Evolutionary conservation across 2,888 invertebrate genomes (phyloP).

Genomic region (Hypsopygia costalis): DNA sequence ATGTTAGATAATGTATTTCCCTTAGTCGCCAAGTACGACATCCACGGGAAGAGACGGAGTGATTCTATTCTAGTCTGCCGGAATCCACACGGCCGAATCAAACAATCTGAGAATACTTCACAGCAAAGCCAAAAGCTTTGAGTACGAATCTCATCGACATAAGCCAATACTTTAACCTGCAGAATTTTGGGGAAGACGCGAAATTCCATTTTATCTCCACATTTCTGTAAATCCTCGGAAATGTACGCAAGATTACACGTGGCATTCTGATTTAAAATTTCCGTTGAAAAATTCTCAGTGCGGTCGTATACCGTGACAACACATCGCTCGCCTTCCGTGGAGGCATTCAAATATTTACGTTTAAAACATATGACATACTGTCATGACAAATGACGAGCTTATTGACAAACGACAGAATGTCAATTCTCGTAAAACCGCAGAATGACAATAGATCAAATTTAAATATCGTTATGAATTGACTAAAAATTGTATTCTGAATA

Average conservation of each 20-base stretch:
- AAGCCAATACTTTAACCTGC: background rate
- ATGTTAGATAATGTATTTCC: too few species aligned
- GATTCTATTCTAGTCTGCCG: too few species aligned
- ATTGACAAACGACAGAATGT: too few species aligned
- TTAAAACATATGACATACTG: constrained; percentile 29
- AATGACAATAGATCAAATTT: too few species aligned
- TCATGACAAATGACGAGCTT: constrained; percentile 13
- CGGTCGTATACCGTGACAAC: constrained; percentile 36
- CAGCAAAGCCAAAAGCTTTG: too few species aligned
- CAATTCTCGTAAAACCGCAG: too few species aligned
- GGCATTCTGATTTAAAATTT: constrained; percentile 35
- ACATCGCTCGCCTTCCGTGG: constrained; percentile 35
- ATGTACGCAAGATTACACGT: constrained; percentile 6
- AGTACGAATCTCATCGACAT: background rate
- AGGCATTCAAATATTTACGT: constrained; percentile 56
- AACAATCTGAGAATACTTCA: too few species aligned
- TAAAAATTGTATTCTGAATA: too few species aligned
- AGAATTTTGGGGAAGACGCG: background rate
- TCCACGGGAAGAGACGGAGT: too few species aligned
- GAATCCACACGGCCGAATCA: too few species aligned
- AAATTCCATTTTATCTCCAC: constrained; percentile 2
- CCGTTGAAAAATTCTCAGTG: constrained; percentile 33
- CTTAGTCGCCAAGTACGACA: too few species aligned
- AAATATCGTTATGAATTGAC: too few species aligned
- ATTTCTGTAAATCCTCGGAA: constrained; percentile 1